phyloP scores from a whole-genome alignment of 2,113 vertebrate species.

The Spea multiplicata region DNA sequence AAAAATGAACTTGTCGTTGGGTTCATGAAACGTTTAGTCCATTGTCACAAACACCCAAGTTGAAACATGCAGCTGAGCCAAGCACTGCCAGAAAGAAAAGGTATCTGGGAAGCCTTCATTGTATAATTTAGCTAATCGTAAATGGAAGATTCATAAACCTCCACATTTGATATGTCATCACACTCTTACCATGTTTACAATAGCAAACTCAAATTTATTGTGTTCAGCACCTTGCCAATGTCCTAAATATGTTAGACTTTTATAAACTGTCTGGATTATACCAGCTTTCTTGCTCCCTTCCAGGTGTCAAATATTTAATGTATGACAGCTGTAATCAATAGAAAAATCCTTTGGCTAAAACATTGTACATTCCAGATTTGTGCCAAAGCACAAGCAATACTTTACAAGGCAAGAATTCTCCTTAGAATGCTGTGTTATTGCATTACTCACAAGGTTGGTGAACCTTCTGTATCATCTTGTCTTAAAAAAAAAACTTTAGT shows the following conservation, averaged over 20 bases:
- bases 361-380: conserved; percentile 24
- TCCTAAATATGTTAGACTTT: neutral
- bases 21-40: too few relatives aligned
- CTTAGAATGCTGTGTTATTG: neutral
- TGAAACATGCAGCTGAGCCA: too few relatives aligned
- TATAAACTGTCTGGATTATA: conserved; percentile 10
- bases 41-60: too few relatives aligned
- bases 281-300: conserved; percentile 5
- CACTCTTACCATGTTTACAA: conserved; percentile 9
- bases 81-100: too few relatives aligned
- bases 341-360: conserved; percentile 29
- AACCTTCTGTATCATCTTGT: too few relatives aligned
- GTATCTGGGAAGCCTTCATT: neutral
- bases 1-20: too few relatives aligned
- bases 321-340: conserved; percentile 32
- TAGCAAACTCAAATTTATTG: conserved; percentile 27
- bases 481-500: too few relatives aligned
- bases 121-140: neutral
- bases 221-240: conserved; percentile 10
- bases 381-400: conserved; percentile 32
- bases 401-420: conserved; percentile 21
- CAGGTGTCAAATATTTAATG: conserved; percentile 32
- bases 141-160: neutral
- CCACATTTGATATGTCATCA: conserved; percentile 5
- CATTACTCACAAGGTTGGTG: too few relatives aligned